phyloP scores from a whole-genome alignment of 2,888 invertebrate species.

The Ceratothoa steindachneri region DNA sequence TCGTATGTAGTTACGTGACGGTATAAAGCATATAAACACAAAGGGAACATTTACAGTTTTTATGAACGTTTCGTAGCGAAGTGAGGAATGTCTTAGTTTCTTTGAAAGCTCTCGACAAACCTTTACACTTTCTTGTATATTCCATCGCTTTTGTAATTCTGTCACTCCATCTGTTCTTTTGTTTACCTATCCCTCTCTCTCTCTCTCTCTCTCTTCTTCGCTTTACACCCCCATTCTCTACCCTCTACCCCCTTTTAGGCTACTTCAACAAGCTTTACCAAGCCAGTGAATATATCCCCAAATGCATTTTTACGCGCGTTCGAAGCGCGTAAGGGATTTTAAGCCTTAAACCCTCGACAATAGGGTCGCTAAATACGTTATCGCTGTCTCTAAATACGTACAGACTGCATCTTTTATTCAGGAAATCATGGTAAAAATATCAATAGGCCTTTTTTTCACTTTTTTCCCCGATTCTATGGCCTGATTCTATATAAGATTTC shows the following conservation, averaged over 20 bases:
- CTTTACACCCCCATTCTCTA: slow-evolving; percentile 7
- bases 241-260: not conserved
- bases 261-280: slow-evolving; percentile 3
- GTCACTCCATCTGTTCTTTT: not conserved
- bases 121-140: not conserved
- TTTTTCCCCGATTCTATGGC: too few species aligned
- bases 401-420: not conserved
- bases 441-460: not conserved
- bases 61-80: too few species aligned
- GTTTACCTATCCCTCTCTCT: slow-evolving; percentile 6
- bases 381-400: not conserved
- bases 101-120: too few species aligned
- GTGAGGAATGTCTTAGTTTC: too few species aligned
- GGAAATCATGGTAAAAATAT: slow-evolving; percentile 2
- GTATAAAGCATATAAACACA: too few species aligned
- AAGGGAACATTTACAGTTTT: too few species aligned
- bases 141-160: too few species aligned
- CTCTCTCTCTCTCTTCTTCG: slow-evolving; percentile 16
- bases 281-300: slow-evolving; percentile 10
- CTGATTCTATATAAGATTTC: not conserved
- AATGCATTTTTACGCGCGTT: slow-evolving; percentile 5
- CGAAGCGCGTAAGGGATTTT: not conserved
- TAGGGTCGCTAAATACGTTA: not conserved
- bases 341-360: not conserved
- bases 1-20: too few species aligned